phyloP scores from a whole-genome alignment of 1,140 invertebrate genomes.

The Cydia splendana region DNA sequence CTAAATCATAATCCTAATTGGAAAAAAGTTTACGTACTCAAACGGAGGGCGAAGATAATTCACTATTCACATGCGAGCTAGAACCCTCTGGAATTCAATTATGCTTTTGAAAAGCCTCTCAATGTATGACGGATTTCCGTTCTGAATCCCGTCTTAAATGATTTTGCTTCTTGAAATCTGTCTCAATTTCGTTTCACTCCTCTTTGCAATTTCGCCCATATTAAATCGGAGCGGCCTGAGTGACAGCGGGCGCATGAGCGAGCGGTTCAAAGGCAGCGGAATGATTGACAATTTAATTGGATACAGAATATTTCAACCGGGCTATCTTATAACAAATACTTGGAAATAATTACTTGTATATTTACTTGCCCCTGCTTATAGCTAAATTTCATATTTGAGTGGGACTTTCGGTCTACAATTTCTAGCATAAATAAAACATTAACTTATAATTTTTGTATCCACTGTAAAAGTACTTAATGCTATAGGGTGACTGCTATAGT shows the following conservation, averaged over 20 bases:
- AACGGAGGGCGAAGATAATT: constrained; percentile 7
- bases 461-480: too few relatives aligned
- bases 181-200: constrained; percentile 47
- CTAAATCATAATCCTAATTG: constrained; percentile 12
- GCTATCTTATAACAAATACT: neutral
- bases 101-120: constrained; percentile 44
- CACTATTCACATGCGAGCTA: constrained; percentile 22
- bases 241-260: constrained; percentile 14
- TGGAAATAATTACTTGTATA: too few relatives aligned
- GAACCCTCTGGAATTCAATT: constrained; percentile 48
- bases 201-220: constrained; percentile 45
- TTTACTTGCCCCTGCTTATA: too few relatives aligned
- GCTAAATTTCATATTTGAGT: too few relatives aligned
- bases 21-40: constrained; percentile 6
- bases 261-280: neutral
- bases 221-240: constrained; percentile 38
- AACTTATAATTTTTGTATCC: too few relatives aligned
- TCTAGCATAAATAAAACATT: too few relatives aligned
- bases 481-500: too few relatives aligned
- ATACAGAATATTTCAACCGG: neutral
- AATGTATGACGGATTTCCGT: constrained; percentile 52
- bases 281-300: neutral
- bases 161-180: constrained; percentile 51
- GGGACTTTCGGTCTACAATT: too few relatives aligned
- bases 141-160: constrained; percentile 42